Evolutionary conservation across 2,113 vertebrate genomes (phyloP), one percentile per base, ranked within the genome.

Genomic region (Apteryx mantelli): DNA sequence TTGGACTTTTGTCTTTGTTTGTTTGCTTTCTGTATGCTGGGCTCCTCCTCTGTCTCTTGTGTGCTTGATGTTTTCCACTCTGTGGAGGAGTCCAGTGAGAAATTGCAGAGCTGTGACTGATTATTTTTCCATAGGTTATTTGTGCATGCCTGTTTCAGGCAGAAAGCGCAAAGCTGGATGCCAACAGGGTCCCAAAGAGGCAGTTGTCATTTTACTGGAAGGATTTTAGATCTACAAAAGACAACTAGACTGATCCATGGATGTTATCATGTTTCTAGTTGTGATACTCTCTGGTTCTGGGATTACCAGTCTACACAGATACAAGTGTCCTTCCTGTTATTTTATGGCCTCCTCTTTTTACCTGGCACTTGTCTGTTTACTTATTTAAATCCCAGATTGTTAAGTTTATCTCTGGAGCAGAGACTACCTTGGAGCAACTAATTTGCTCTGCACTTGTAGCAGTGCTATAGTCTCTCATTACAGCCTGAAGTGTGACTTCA

Each of bases 11-110:
- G 16, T 20, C 3, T 73, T 12, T 18, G 12, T 17, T 74, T 53
- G 7, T n/a, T 70, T 40, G 53, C 2, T n/a, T 19, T 55, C 19
- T 63, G 0, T n/a, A 0, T 16, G 9, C 15, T 30, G 25, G 46
- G 14, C 2, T 88, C 16, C 7, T 21, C 13, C 24, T 63, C 64
- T 60, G 14, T 28, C 34, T 56, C 19, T 21, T 73, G 8, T 26
- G 65, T 56, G 14, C 4, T 78, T 60, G 53, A 11, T 89, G 30
- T 24, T 61, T 34, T 83, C 34, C 56, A 25, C 36, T 81, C 63
- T 1, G 3, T 15, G 79, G 60, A 73, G 52, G 46, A 15, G 1
- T n/a, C 63, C 2, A 2, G 46, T 20, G 65, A 63, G 76, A 58
- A 19, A 13, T 1, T 34, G 28, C 8, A 7, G 50, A 53, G 7